Conservation (phyloP, 2,113 vertebrate species). For the Accipiter cooperii region DNA sequence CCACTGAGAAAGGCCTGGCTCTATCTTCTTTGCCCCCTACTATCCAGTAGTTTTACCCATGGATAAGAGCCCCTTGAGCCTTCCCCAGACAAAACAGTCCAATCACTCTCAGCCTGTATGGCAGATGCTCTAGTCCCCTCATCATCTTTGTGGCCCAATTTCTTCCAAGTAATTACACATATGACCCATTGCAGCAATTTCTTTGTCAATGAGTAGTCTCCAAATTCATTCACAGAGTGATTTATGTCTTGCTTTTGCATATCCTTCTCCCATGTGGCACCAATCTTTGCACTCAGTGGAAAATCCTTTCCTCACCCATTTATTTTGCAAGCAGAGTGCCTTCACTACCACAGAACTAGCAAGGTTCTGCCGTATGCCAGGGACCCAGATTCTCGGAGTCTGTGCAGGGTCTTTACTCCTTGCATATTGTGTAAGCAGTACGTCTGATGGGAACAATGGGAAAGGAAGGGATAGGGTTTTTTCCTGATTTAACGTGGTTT, state of each 20-base stretch:
- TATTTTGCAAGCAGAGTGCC: slow-evolving; percentile 12
- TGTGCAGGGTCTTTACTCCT: background rate
- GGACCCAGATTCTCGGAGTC: background rate
- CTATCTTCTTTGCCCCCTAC: background rate
- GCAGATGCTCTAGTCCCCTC: background rate
- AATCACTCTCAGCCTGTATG: background rate
- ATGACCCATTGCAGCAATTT: background rate
- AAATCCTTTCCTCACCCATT: background rate
- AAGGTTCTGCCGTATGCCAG: background rate
- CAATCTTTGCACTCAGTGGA: background rate
- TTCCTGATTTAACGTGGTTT: background rate
- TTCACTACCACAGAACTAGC: background rate
- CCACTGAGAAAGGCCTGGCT: background rate
- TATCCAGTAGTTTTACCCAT: background rate
- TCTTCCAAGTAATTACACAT: background rate
- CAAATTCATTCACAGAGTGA: background rate
- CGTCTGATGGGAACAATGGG: background rate
- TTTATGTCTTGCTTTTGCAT: background rate
- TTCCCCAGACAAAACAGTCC: background rate
- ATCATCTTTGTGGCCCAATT: background rate
- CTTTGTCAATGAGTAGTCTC: background rate
- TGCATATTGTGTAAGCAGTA: background rate
- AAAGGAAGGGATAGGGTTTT: background rate
- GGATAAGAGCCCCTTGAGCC: background rate
- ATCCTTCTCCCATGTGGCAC: background rate